These are phyloP conservation scores for Neostethus bicornis DNA, from an alignment of 2,797 vertebrate species.

Conservation along the genomic window DNA sequence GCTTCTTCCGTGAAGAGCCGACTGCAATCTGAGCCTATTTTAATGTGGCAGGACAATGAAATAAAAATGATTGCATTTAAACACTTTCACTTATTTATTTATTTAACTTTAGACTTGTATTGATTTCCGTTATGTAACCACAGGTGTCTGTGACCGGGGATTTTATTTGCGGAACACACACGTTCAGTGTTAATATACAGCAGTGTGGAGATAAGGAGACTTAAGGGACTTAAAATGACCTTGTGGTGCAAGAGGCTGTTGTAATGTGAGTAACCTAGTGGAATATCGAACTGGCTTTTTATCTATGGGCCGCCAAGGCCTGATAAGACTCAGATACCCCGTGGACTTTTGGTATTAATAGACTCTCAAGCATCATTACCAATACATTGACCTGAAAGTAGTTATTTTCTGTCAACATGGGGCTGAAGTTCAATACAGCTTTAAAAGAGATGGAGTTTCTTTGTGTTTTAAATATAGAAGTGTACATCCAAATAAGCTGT, in stretches of 20 bases:
- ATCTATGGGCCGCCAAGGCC: constrained; percentile 51
- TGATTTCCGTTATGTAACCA: constrained; percentile 23
- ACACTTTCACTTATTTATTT: constrained; percentile 28
- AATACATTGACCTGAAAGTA: constrained; percentile 51
- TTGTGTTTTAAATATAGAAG: constrained; percentile 47
- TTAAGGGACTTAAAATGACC: constrained; percentile 66
- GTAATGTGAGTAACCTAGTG: constrained; percentile 67
- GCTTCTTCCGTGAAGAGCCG: constrained; percentile 84
- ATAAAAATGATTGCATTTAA: constrained; percentile 73
- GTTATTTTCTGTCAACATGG: constrained; percentile 39
- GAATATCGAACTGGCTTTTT: constrained; percentile 65
- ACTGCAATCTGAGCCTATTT: constrained; percentile 77
- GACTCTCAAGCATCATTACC: constrained; percentile 44
- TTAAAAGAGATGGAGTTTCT: constrained; percentile 29
- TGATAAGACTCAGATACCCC: constrained; percentile 62
- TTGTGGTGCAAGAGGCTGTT: constrained; percentile 66
- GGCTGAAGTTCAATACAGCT: constrained; percentile 14
- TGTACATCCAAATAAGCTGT: constrained; percentile 61
- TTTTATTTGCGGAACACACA: constrained; percentile 42
- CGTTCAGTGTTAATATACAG: constrained; percentile 44
- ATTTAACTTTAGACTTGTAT: constrained; percentile 22
- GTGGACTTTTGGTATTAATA: constrained; percentile 59
- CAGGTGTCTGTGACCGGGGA: constrained; percentile 5
- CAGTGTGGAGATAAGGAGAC: constrained; percentile 57
- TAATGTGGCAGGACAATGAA: constrained; percentile 53